Evolutionary conservation across 2,797 vertebrate species (phyloP).

Genomic region (Coregonus suidteri): DNA sequence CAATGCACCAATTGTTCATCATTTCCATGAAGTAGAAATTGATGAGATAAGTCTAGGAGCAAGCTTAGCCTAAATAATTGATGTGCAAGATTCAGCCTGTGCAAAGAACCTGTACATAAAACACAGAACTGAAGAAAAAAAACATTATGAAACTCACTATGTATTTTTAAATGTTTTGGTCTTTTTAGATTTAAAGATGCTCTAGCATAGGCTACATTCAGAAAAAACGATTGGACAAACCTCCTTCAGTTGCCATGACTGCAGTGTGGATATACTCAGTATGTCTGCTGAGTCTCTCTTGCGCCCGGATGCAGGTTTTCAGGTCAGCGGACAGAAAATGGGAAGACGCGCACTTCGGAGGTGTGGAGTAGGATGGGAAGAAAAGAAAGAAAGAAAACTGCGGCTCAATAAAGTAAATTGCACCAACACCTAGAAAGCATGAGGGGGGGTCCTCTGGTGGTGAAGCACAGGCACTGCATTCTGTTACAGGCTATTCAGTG

Average conservation of each 20-base stretch:
- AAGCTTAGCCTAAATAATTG: conserved; percentile 1
- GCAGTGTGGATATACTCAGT: conserved; percentile 32
- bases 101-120: not conserved
- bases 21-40: not conserved
- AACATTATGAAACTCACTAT: not conserved
- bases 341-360: conserved; percentile 1
- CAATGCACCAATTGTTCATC: conserved; percentile 22
- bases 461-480: conserved; percentile 13
- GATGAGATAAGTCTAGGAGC: not conserved
- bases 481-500: not conserved
- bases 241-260: conserved; percentile 73
- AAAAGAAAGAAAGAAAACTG: conserved; percentile 26
- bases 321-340: conserved; percentile 35
- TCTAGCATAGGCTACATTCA: not conserved
- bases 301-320: conserved; percentile 44
- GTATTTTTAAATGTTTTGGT: not conserved
- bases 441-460: conserved; percentile 57
- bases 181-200: not conserved
- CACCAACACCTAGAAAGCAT: not conserved
- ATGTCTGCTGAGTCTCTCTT: conserved; percentile 22
- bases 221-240: conserved; percentile 57
- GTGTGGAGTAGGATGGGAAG: conserved; percentile 27
- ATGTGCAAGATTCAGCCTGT: not conserved
- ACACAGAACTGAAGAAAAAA: not conserved
- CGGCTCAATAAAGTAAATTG: conserved; percentile 9